These are phyloP conservation scores for Brachionus plicatilis DNA, from an alignment of 1,140 invertebrate genomes.

Conservation along the genomic window DNA sequence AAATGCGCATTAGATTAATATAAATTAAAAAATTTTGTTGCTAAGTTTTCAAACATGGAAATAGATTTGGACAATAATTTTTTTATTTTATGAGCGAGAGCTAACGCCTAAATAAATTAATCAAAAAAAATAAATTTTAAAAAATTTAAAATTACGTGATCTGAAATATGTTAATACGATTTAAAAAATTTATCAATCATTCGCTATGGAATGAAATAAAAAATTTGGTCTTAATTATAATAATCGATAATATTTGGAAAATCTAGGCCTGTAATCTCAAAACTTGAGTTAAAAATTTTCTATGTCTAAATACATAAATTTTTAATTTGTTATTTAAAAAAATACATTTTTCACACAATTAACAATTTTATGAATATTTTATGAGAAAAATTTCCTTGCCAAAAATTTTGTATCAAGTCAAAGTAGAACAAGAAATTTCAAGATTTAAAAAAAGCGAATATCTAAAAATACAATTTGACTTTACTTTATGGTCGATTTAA, in stretches of 20 bases:
- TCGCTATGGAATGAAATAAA: too few species aligned
- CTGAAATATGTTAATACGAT: too few species aligned
- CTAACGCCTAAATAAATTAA: background rate
- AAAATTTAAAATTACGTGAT: too few species aligned
- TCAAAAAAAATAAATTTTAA: too few species aligned
- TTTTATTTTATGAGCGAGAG: too few species aligned
- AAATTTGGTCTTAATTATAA: too few species aligned
- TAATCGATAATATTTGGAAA: too few species aligned
- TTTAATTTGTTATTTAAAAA: background rate
- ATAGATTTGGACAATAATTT: too few species aligned
- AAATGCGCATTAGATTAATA: background rate
- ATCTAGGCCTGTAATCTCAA: background rate
- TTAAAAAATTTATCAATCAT: too few species aligned
- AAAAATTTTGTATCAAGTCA: background rate
- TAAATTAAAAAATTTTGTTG: background rate
- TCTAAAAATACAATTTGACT: background rate
- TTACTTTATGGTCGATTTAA: background rate
- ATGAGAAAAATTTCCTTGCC: background rate
- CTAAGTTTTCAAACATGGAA: background rate
- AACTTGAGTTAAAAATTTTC: background rate
- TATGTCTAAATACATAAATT: background rate
- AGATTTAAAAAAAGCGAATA: background rate
- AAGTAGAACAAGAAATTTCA: background rate
- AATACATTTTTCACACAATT: background rate
- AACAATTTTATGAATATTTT: background rate